These are phyloP conservation scores for Melanostoma scalare DNA, from an alignment of 2,888 invertebrate genomes.

Conservation along the genomic window DNA sequence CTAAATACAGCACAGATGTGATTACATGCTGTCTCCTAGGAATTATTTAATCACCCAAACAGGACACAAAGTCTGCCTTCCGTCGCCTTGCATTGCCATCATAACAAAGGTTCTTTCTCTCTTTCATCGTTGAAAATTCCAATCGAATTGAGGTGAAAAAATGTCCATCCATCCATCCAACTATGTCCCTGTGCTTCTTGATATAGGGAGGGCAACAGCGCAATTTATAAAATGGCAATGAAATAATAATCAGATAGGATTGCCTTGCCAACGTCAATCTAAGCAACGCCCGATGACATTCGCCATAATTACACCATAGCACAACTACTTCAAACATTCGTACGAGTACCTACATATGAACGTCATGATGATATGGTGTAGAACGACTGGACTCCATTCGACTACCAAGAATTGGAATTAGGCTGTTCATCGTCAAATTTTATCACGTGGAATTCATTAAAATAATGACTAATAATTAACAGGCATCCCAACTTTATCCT, in stretches of 20 bases:
- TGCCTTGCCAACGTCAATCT: not conserved
- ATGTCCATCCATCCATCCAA: conserved; percentile 26
- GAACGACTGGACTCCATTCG: too few species aligned
- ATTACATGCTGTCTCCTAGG: conserved; percentile 15
- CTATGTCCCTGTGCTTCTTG: conserved; percentile 22
- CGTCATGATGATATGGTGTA: not conserved
- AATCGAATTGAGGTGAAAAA: conserved; percentile 33
- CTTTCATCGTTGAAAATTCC: conserved; percentile 15
- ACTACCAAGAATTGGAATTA: conserved; percentile 14
- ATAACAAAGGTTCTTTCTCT: not conserved
- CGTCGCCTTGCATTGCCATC: not conserved
- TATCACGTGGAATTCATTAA: conserved; percentile 70
- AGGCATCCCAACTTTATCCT: conserved; percentile 29
- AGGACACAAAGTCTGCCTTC: not conserved
- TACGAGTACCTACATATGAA: not conserved
- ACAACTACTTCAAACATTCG: not conserved
- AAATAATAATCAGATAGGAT: conserved; percentile 30
- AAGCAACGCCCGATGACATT: conserved; percentile 25
- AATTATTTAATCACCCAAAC: conserved; percentile 48
- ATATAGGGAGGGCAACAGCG: conserved; percentile 9
- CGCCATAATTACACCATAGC: conserved; percentile 23
- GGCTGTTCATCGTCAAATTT: conserved; percentile 45
- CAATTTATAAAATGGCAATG: conserved; percentile 43
- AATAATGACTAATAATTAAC: conserved; percentile 69
- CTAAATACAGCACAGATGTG: conserved; percentile 42